Conservation (phyloP, 2,888 invertebrate species). For the Lepetodrilus schrolli region DNA sequence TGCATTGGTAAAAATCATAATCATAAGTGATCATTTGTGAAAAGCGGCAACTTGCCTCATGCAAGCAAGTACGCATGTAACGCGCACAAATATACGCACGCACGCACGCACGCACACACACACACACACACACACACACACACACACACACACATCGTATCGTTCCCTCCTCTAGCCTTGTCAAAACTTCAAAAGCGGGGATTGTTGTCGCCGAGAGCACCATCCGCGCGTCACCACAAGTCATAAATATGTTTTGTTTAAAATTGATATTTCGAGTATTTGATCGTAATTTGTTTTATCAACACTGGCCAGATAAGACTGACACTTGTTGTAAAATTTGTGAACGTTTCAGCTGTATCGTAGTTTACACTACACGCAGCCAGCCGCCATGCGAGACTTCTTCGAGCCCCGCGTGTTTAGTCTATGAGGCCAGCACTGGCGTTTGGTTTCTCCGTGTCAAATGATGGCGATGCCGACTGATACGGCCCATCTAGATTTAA, state of each 20-base stretch:
- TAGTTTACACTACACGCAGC: constrained; percentile 22
- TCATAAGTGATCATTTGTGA: too few species aligned
- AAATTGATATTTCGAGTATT: constrained; percentile 15
- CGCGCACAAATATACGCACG: not conserved
- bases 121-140: too few species aligned
- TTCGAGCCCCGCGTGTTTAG: constrained; percentile 12
- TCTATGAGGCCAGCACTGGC: not conserved
- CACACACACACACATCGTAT: too few species aligned
- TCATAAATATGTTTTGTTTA: constrained; percentile 14
- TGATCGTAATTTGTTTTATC: constrained; percentile 26
- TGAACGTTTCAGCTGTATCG: constrained; percentile 17
- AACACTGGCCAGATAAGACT: constrained; percentile 8
- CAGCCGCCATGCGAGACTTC: too few species aligned
- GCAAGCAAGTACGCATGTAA: too few species aligned
- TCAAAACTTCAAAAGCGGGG: constrained; percentile 5
- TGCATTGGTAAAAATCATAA: too few species aligned
- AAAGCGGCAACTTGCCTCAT: too few species aligned
- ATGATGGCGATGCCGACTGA: not conserved
- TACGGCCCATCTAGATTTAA: not conserved
- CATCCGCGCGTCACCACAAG: constrained; percentile 1
- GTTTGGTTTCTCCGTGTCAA: constrained; percentile 3
- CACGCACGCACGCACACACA: too few species aligned
- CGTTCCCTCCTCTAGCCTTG: too few species aligned
- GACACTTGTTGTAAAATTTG: constrained; percentile 24
- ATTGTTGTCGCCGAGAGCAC: not conserved